These are phyloP conservation scores for Diceros bicornis DNA, from an alignment of 2,797 vertebrate species.

Conservation along the genomic window DNA sequence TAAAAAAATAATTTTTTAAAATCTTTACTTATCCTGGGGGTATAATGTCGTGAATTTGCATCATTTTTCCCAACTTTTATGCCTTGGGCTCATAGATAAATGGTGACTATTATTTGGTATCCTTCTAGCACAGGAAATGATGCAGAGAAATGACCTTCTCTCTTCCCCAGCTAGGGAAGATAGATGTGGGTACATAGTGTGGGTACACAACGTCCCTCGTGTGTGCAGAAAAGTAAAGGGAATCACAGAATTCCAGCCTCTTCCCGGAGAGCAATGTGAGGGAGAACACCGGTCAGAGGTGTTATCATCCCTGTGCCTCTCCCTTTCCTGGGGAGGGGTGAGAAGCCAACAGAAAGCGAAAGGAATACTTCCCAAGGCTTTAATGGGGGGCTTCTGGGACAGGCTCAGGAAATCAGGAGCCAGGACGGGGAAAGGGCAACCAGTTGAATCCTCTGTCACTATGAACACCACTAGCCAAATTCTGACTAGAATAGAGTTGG, in stretches of 20 bases:
- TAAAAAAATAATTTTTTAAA: not conserved
- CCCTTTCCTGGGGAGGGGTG: not conserved
- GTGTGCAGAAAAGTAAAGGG: not conserved
- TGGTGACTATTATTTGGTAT: not conserved
- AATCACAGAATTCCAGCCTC: not conserved
- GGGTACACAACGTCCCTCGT: too few species aligned
- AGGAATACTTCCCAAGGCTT: not conserved
- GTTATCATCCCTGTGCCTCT: not conserved
- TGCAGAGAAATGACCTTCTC: not conserved
- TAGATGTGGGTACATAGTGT: fast-evolving
- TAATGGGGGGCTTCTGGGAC: not conserved
- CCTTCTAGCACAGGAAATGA: not conserved
- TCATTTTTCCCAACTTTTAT: not conserved
- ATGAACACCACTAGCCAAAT: not conserved
- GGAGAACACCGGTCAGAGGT: not conserved
- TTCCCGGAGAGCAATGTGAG: fast-evolving
- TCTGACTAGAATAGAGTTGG: not conserved
- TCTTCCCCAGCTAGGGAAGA: not conserved
- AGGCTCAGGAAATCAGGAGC: not conserved
- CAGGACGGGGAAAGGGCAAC: fast-evolving
- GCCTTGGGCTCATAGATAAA: not conserved
- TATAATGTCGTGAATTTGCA: not conserved
- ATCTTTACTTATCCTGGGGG: not conserved
- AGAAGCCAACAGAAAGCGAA: not conserved
- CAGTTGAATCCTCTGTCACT: not conserved